Evolutionary conservation across 2,888 invertebrate genomes (phyloP).

Genomic region (Chrysolina oricalcia): DNA sequence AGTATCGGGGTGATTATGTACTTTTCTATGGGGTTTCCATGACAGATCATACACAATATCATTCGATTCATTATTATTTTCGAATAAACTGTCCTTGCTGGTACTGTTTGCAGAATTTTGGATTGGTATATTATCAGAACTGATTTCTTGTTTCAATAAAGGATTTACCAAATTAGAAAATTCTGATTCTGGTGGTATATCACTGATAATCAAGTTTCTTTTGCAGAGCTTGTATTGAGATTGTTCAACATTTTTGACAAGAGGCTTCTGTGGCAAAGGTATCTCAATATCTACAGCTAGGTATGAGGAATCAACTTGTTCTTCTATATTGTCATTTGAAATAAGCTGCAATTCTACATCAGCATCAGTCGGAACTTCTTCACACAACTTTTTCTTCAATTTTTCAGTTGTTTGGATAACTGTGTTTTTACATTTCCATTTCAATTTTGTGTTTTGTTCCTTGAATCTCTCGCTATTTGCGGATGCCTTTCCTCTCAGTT

Average conservation of each 20-base stretch:
- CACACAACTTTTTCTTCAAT: slow-evolving; percentile 25
- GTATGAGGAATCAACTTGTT: background rate
- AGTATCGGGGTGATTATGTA: too few species aligned
- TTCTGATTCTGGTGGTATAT: background rate
- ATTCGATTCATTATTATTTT: background rate
- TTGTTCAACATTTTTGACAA: background rate
- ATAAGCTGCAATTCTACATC: background rate
- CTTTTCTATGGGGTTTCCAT: background rate
- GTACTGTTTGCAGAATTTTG: background rate
- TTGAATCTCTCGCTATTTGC: slow-evolving; percentile 2
- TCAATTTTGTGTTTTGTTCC: slow-evolving; percentile 1
- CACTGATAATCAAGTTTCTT: background rate
- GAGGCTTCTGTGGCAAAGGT: too few species aligned
- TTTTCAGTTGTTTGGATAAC: slow-evolving; percentile 28
- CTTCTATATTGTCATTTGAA: background rate
- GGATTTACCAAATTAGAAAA: background rate
- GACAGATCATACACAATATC: background rate
- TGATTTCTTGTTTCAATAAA: background rate
- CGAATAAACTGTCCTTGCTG: background rate
- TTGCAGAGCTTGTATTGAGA: background rate
- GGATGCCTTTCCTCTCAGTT: slow-evolving; percentile 16
- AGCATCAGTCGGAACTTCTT: background rate
- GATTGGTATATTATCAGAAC: background rate
- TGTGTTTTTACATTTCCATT: slow-evolving; percentile 29
- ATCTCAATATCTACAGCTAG: too few species aligned